phyloP scores from a whole-genome alignment of 1,140 invertebrate genomes.

The Psilanteris sp. region DNA sequence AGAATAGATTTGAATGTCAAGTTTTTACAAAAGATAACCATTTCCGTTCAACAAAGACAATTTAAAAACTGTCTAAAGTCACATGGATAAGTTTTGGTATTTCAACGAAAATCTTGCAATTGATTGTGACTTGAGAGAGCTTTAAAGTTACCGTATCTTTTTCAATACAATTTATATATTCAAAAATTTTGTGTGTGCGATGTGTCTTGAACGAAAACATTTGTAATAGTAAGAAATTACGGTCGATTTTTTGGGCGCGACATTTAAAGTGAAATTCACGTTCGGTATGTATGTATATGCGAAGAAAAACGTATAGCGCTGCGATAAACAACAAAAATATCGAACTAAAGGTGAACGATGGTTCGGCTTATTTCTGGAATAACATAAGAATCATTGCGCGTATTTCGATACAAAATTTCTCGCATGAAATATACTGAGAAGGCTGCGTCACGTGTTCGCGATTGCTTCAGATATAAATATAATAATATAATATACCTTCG shows the following conservation, averaged over 20 bases:
- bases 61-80: too few relatives aligned
- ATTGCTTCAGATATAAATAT: constrained; percentile 71
- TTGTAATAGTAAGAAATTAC: too few relatives aligned
- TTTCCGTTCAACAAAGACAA: too few relatives aligned
- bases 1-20: constrained; percentile 14
- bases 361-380: constrained; percentile 70
- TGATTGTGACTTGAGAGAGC: too few relatives aligned
- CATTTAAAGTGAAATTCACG: background rate
- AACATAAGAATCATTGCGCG: constrained; percentile 76
- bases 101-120: too few relatives aligned
- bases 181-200: constrained; percentile 6
- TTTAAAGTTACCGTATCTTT: too few relatives aligned
- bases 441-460: constrained; percentile 72
- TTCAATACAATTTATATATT: too few relatives aligned
- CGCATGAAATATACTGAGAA: constrained; percentile 61
- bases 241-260: constrained; percentile 6
- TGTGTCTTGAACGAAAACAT: too few relatives aligned
- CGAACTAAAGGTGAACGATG: constrained; percentile 56
- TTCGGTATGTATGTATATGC: constrained; percentile 2
- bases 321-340: constrained; percentile 59
- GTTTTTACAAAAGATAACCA: background rate
- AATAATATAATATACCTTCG: constrained; percentile 69
- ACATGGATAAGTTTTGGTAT: too few relatives aligned
- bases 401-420: constrained; percentile 60
- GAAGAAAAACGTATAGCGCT: constrained; percentile 56